Evolutionary conservation across 2,113 vertebrate genomes (phyloP).

Genomic region (Hipposideros armiger): DNA sequence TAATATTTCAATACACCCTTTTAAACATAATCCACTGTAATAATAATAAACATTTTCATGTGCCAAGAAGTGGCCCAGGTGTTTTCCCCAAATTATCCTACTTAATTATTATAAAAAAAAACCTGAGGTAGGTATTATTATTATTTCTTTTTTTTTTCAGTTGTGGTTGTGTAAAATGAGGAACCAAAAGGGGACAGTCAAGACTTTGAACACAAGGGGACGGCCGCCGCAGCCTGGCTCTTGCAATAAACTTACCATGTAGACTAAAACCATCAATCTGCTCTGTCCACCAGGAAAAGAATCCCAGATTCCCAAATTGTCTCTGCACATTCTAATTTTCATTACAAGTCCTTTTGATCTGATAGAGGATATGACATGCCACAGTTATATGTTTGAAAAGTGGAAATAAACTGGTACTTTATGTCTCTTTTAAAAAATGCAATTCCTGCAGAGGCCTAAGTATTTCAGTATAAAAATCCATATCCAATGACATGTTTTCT

Average conservation of each 20-base stretch:
- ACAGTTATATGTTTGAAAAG: conserved; percentile 2
- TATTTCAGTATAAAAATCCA: conserved; percentile 56
- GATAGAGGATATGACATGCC: neutral
- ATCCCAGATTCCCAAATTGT: neutral
- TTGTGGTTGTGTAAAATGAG: neutral
- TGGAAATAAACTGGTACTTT: conserved; percentile 22
- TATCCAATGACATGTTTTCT: conserved; percentile 45
- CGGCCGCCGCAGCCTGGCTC: neutral
- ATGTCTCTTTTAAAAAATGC: conserved; percentile 2
- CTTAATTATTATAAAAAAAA: neutral
- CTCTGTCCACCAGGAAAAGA: neutral
- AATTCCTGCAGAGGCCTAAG: conserved; percentile 16
- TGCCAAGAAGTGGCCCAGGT: neutral
- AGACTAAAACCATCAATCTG: neutral
- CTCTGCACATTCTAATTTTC: conserved; percentile 43
- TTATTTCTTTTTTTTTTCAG: neutral
- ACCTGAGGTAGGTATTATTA: neutral
- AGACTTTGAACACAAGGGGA: neutral
- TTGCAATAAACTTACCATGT: neutral
- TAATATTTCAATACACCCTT: neutral
- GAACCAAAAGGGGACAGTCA: neutral
- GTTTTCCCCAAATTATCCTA: conserved; percentile 34
- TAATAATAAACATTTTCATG: neutral
- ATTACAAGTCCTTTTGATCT: neutral
- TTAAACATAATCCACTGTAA: neutral